These are phyloP conservation scores for Pampusana beccarii DNA, from an alignment of 2,113 vertebrate species.

Conservation along the genomic window DNA sequence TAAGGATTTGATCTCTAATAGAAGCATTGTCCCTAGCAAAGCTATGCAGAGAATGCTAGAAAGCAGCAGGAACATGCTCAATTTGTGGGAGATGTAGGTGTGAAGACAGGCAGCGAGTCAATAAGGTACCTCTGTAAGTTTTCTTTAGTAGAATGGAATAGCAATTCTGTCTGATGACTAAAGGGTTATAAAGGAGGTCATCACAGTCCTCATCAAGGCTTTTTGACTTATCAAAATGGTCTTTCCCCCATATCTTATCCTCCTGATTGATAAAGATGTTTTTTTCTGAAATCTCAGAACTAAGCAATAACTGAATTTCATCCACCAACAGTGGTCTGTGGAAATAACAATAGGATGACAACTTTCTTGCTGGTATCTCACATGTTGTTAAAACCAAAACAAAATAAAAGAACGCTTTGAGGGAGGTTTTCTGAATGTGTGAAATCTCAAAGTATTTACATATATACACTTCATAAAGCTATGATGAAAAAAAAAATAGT, in stretches of 20 bases:
- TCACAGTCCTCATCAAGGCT: background rate
- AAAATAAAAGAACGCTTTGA: background rate
- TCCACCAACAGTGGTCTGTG: background rate
- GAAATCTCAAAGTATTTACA: background rate
- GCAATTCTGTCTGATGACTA: background rate
- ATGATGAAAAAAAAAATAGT: background rate
- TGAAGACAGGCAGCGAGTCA: background rate
- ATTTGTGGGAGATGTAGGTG: fast-evolving
- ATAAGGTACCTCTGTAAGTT: fast-evolving
- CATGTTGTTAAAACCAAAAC: background rate
- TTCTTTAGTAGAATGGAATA: background rate
- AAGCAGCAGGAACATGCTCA: background rate
- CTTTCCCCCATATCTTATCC: background rate
- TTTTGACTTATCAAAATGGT: background rate
- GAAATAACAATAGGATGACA: background rate
- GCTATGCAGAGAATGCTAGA: background rate
- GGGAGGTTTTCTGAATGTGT: background rate
- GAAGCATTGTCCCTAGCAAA: background rate
- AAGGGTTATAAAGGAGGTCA: background rate
- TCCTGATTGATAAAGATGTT: background rate
- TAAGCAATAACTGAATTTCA: background rate
- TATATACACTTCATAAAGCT: background rate
- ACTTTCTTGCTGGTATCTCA: background rate
- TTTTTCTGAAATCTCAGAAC: background rate
- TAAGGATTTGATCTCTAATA: background rate